A percentile compares a stretch with the other conserved stretches of the same genome.
phyloP scores from a whole-genome alignment of 2,888 invertebrate genomes.

The Harmothoe impar region DNA sequence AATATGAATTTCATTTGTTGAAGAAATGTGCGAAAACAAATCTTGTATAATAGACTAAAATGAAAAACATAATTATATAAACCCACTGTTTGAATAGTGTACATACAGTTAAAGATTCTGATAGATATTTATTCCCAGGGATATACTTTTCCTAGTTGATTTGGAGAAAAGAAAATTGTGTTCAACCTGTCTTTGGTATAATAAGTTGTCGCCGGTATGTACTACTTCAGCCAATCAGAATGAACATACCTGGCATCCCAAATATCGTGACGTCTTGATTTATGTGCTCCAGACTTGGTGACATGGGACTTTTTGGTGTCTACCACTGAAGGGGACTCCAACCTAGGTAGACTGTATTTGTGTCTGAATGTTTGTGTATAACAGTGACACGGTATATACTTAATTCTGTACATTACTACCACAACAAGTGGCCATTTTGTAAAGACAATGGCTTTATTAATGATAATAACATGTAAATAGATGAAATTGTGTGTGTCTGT shows the following conservation, averaged over 20 bases:
- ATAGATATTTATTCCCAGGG: constrained; percentile 56
- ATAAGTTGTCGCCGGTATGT: not conserved
- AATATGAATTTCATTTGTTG: constrained; percentile 1
- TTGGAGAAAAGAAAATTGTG: constrained; percentile 37
- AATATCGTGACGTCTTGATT: not conserved
- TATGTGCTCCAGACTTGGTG: not conserved
- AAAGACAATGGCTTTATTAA: constrained; percentile 3
- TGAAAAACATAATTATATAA: too few species aligned
- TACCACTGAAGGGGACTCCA: not conserved
- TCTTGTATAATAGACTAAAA: not conserved
- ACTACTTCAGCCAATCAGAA: not conserved
- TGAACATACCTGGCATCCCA: not conserved
- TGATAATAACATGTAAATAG: constrained; percentile 32
- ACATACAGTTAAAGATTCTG: constrained; percentile 37
- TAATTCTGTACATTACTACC: constrained; percentile 53
- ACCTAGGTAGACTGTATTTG: constrained; percentile 41
- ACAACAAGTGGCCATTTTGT: constrained; percentile 5
- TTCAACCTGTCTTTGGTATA: constrained; percentile 33
- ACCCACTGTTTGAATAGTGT: constrained; percentile 37
- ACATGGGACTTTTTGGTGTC: constrained; percentile 4
- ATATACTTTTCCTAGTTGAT: constrained; percentile 55
- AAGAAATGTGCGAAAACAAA: not conserved
- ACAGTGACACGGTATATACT: constrained; percentile 56
- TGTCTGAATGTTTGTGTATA: constrained; percentile 50
- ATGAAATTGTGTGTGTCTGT: constrained; percentile 12